Base-by-base conservation (phyloP, 2,797 vertebrate genomes). In the Enteromius afrohamiltoni region DNA sequence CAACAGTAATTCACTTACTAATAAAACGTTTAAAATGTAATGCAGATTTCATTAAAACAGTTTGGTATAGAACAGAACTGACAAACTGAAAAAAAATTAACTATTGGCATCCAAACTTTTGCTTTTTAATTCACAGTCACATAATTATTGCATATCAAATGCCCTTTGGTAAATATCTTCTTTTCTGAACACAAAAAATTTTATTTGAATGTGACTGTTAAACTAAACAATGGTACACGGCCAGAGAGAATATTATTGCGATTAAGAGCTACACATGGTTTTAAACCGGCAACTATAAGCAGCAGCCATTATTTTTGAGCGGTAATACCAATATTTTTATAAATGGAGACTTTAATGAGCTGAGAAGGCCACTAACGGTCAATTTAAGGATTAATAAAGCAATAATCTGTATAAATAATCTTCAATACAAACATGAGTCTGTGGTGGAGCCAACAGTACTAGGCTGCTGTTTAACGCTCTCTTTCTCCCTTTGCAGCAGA, bases 291-390 rank as follows among this genome's bases (percentile, higher is more conserved):
- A 67, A 40, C 26, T 40, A 42, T 3, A 45, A 67, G 10, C 16
- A 82, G 34, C 6, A 77, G 29, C 21, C 16, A 65, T 64, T 47
- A 29, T 37, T 76, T 75, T 53, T 49, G 42, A 75, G 70, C 2
- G 16, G 45, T 40, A 14, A 81, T 62, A 26, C 60, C 19, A 62
- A 67, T 47, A 74, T 75, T 16, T 65, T 40, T 19, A 82, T 49
- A 53, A 76, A 82, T 11, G 10, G 49, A 68, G 17, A 37, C 73
- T 78, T 68, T 69, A 78, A 68, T 70, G 65, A 78, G n/a, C 75
- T 47, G 29, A 6, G 21, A 78, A 70, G 53, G 37, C 26, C 64
- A 83, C 55, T 83, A 70, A 60, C 64, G 17, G 23, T 77, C 62
- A 13, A 17, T 77, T 77, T 45, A 42, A 68, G 47, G 31, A 77